Evolutionary conservation across 2,113 vertebrate species (phyloP).

Genomic region (Triplophysa siluroides): DNA sequence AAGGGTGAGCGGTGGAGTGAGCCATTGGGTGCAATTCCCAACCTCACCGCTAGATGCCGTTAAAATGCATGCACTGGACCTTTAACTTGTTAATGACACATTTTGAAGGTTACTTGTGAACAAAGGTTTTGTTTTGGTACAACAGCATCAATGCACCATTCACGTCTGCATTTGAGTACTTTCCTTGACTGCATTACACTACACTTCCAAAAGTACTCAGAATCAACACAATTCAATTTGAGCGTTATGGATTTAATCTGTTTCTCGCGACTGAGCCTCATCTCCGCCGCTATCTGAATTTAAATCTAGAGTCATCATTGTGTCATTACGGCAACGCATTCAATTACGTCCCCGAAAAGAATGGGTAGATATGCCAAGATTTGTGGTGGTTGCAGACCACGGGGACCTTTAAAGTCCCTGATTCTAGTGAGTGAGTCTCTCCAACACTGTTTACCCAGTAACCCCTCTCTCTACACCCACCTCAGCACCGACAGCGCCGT

Average conservation of each 20-base stretch:
- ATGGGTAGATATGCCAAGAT: constrained; percentile 18
- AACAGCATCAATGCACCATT: too few species aligned
- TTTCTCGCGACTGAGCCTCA: constrained; percentile 26
- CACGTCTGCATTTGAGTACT: too few species aligned
- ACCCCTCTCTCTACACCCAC: constrained; percentile 61
- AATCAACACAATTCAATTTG: constrained; percentile 26
- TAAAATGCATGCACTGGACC: background rate
- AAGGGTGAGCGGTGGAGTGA: too few species aligned
- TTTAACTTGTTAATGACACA: background rate
- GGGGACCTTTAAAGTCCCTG: constrained; percentile 31
- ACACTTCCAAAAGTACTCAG: background rate
- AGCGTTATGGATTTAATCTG: constrained; percentile 10
- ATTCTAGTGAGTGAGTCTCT: constrained; percentile 41
- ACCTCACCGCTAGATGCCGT: too few species aligned
- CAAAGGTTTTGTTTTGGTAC: too few species aligned
- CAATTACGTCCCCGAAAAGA: constrained; percentile 20
- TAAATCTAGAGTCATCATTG: constrained; percentile 9
- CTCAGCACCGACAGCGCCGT: constrained; percentile 55
- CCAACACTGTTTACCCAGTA: constrained; percentile 59
- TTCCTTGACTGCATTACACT: background rate
- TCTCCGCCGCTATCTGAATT: constrained; percentile 21
- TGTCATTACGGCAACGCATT: constrained; percentile 24
- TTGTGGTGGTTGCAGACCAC: constrained; percentile 12
- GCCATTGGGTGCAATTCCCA: too few species aligned
- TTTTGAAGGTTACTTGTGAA: too few species aligned